phyloP scores from a whole-genome alignment of 2,797 vertebrate genomes.

The Trachurus trachurus region DNA sequence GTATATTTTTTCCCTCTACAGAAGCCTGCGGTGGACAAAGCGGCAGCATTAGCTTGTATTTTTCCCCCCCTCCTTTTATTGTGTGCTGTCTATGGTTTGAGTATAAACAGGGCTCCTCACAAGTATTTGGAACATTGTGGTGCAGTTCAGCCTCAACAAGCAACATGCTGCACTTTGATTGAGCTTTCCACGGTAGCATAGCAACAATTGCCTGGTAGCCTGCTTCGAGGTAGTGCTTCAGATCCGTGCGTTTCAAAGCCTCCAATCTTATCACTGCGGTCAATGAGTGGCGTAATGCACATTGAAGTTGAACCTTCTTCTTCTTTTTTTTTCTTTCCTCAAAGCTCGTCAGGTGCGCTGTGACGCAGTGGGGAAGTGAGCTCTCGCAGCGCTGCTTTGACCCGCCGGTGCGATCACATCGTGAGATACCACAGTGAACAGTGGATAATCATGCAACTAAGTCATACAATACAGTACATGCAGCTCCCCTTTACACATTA shows the following conservation, averaged over 20 bases:
- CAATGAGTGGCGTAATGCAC: conserved; percentile 68
- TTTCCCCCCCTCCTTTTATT: conserved; percentile 26
- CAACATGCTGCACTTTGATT: conserved; percentile 74
- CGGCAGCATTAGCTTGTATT: conserved; percentile 30
- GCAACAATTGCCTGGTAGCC: conserved; percentile 81
- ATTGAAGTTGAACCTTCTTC: conserved; percentile 64
- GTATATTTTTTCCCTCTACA: not conserved
- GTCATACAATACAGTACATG: conserved; percentile 25
- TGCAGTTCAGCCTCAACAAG: conserved; percentile 73
- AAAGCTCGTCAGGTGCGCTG: conserved; percentile 49
- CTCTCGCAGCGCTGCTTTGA: conserved; percentile 42
- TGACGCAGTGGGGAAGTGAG: conserved; percentile 9
- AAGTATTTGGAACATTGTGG: conserved; percentile 67
- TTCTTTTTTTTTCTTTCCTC: conserved; percentile 33
- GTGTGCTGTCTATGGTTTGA: conserved; percentile 41
- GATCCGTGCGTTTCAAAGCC: conserved; percentile 72
- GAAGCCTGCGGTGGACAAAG: conserved; percentile 27
- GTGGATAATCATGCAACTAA: conserved; percentile 27
- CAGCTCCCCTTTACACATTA: conserved; percentile 6
- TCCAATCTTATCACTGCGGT: conserved; percentile 74
- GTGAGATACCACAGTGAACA: conserved; percentile 11
- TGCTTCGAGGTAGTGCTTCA: conserved; percentile 74
- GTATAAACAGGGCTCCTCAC: conserved; percentile 62
- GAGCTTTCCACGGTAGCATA: conserved; percentile 75
- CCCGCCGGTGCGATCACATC: conserved; percentile 36